Conservation (phyloP, 1,140 invertebrate genomes). For the Penaeus indicus region DNA sequence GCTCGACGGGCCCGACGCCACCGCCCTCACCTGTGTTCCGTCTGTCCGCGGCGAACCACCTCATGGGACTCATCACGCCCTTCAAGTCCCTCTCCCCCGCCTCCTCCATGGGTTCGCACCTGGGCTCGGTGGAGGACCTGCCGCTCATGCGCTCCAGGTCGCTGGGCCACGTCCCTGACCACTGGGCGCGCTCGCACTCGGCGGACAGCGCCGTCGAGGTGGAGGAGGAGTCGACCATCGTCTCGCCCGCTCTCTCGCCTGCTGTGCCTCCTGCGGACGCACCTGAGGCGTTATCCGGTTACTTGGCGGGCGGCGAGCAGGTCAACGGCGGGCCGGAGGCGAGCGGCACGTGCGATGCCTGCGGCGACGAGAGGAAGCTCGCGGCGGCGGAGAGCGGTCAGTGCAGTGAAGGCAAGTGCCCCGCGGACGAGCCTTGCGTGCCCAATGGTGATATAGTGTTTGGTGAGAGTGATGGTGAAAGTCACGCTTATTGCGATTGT, state of each 20-base stretch:
- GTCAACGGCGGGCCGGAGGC: not conserved
- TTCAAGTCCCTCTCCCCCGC: slow-evolving; percentile 61
- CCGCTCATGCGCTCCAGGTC: slow-evolving; percentile 56
- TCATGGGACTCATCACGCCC: slow-evolving; percentile 51
- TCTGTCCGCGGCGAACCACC: slow-evolving; percentile 20
- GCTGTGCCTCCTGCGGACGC: not conserved
- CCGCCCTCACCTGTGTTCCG: slow-evolving; percentile 40
- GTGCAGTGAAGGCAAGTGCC: not conserved
- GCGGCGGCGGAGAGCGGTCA: not conserved
- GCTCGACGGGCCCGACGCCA: slow-evolving; percentile 26
- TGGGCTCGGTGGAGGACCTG: slow-evolving; percentile 57
- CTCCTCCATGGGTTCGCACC: slow-evolving; percentile 61
- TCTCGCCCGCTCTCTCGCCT: not conserved
- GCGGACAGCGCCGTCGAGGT: slow-evolving; percentile 63
- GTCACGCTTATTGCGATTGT: not conserved
- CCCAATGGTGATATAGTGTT: slow-evolving; percentile 17
- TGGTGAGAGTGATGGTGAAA: slow-evolving; percentile 4
- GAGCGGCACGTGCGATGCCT: not conserved
- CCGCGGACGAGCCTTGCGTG: not conserved
- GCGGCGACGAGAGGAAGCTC: not conserved
- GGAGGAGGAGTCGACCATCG: not conserved
- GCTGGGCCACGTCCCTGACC: slow-evolving; percentile 49
- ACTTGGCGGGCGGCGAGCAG: not conserved
- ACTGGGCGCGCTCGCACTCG: slow-evolving; percentile 45
- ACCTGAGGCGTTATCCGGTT: not conserved